Conservation (phyloP, 1,140 invertebrate genomes). For the Dreissena rostriformis region DNA sequence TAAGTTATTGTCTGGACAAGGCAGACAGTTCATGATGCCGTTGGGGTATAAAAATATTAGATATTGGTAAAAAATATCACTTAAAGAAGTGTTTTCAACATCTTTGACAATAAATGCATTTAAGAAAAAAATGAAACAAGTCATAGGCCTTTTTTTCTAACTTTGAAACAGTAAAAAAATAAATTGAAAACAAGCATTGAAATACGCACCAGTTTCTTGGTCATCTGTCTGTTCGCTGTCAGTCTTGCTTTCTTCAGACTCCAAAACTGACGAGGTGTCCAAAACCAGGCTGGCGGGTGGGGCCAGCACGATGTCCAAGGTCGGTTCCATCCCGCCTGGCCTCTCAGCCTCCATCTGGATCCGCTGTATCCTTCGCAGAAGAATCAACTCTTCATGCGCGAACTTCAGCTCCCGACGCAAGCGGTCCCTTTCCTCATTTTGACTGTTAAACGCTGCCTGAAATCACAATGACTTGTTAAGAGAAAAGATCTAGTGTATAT, state of each 20-base stretch:
- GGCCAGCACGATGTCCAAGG: conserved; percentile 14
- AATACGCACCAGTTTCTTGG: conserved; percentile 27
- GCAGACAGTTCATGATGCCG: too few species aligned
- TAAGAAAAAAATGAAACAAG: too few species aligned
- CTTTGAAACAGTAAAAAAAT: too few species aligned
- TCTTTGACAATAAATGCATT: too few species aligned
- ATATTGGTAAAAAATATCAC: too few species aligned
- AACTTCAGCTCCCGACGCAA: conserved; percentile 87
- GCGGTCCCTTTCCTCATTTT: conserved; percentile 89
- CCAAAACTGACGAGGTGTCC: conserved; percentile 58
- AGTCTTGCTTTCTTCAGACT: conserved; percentile 45
- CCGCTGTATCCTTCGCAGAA: conserved; percentile 74
- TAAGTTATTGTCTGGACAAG: too few species aligned
- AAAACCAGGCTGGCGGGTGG: conserved; percentile 69
- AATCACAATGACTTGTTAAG: too few species aligned
- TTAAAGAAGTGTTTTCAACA: too few species aligned
- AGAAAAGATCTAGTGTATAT: too few species aligned
- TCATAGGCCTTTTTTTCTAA: too few species aligned
- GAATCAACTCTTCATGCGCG: conserved; percentile 87
- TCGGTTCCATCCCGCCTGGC: background rate
- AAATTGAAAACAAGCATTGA: too few species aligned
- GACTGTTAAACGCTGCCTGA: conserved; percentile 88
- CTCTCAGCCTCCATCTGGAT: conserved; percentile 56
- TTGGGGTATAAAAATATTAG: too few species aligned
- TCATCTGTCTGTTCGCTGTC: conserved; percentile 45